Conservation (phyloP, 2,888 invertebrate genomes). For the Sinhomidia bicolor region DNA sequence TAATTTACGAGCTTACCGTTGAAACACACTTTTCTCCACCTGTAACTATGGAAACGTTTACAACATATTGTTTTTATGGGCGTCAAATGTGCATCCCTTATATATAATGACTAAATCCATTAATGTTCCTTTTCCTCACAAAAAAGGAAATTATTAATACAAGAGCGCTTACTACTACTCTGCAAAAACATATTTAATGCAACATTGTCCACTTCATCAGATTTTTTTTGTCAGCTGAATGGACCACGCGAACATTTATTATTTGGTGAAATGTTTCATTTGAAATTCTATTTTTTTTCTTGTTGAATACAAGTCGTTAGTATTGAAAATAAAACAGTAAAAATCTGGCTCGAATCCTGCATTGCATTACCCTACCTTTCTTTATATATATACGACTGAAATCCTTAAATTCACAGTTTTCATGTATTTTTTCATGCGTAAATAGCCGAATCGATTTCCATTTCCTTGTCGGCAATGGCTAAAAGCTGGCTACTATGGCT, state of each 20-base stretch:
- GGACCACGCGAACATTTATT: no score
- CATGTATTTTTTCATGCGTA: background rate
- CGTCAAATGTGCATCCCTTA: slow-evolving; percentile 34
- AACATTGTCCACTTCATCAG: background rate
- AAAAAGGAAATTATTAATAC: no score
- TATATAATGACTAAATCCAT: slow-evolving; percentile 22
- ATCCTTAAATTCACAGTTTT: no score
- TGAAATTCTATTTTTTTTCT: no score
- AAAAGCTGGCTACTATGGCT: background rate
- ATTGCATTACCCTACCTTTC: background rate
- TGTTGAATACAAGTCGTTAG: no score
- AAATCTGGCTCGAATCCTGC: background rate
- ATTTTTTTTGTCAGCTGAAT: no score
- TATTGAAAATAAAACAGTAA: background rate
- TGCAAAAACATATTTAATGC: no score
- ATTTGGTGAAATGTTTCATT: no score
- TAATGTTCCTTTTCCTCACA: background rate
- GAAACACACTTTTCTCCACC: background rate
- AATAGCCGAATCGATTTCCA: background rate
- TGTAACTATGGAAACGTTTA: background rate
- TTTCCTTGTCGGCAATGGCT: background rate
- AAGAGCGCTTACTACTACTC: no score
- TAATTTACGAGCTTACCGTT: background rate
- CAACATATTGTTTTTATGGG: slow-evolving; percentile 20
- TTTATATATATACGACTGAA: background rate